Percentiles rank a stretch among this genome's conserved stretches.
phyloP scores from a whole-genome alignment of 2,888 invertebrate species.

The Fragum sueziense region DNA sequence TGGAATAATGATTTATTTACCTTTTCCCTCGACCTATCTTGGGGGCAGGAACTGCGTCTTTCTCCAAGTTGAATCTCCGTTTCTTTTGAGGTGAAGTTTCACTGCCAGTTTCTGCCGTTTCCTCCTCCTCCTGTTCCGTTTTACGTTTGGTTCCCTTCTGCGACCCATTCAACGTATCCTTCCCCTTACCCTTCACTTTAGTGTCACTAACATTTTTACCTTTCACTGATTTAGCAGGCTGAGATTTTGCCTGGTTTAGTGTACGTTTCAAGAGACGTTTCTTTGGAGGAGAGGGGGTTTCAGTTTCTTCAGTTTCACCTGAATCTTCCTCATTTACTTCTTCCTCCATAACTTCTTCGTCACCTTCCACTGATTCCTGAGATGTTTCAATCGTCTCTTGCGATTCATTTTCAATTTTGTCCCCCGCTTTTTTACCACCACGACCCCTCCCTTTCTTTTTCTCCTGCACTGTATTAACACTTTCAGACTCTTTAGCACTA shows the following conservation, averaged over 20 bases:
- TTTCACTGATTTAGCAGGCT: conserved; percentile 34
- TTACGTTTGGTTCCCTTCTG: conserved; percentile 16
- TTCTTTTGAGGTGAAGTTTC: conserved; percentile 38
- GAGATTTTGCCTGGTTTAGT: conserved; percentile 32
- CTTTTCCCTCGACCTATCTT: conserved; percentile 39
- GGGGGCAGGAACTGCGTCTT: conserved; percentile 54
- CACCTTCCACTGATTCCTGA: conserved; percentile 34
- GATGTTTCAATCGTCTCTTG: conserved; percentile 25
- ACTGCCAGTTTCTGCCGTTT: conserved; percentile 12
- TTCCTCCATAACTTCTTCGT: conserved; percentile 40
- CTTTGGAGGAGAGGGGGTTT: conserved; percentile 47
- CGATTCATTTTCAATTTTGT: conserved; percentile 27
- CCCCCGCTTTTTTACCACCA: conserved; percentile 12
- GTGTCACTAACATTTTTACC: conserved; percentile 29
- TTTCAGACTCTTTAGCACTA: conserved; percentile 20
- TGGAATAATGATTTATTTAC: too few species aligned
- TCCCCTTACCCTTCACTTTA: conserved; percentile 22
- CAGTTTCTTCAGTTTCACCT: conserved; percentile 39
- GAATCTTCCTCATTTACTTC: conserved; percentile 24
- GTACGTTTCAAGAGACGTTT: conserved; percentile 55
- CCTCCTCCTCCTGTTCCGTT: conserved; percentile 14
- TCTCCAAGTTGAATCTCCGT: conserved; percentile 47
- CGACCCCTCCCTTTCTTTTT: conserved; percentile 30
- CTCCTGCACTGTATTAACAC: neutral
- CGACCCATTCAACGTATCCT: conserved; percentile 32